Percentiles rank a stretch among this genome's conserved stretches.
phyloP scores from a whole-genome alignment of 2,888 invertebrate species.

The Osmoderma eremita region DNA sequence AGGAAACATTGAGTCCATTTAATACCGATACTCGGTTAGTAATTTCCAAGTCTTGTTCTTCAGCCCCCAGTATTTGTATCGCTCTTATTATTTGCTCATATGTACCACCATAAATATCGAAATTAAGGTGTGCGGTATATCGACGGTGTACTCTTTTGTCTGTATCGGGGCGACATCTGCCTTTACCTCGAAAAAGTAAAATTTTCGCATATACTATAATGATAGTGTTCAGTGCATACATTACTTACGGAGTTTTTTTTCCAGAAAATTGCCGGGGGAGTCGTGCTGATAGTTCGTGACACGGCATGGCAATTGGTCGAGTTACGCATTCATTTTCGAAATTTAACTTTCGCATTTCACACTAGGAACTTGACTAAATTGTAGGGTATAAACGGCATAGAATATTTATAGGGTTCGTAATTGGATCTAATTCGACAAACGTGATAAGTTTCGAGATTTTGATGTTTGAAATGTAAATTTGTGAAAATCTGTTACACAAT shows the following conservation, averaged over 20 bases:
- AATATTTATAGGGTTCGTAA: slow-evolving; percentile 29
- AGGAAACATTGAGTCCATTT: slow-evolving; percentile 44
- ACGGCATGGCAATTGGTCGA: slow-evolving; percentile 26
- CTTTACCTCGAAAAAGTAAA: slow-evolving; percentile 8
- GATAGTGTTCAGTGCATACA: slow-evolving; percentile 28
- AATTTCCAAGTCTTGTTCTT: slow-evolving; percentile 44
- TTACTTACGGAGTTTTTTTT: slow-evolving; percentile 24
- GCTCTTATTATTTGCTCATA: slow-evolving; percentile 30
- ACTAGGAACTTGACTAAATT: slow-evolving; percentile 28
- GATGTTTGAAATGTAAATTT: not conserved
- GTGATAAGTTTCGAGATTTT: slow-evolving; percentile 24
- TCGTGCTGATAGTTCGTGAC: slow-evolving; percentile 34
- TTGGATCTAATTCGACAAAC: slow-evolving; percentile 33
- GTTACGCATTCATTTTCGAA: slow-evolving; percentile 34
- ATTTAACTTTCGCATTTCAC: slow-evolving; percentile 22
- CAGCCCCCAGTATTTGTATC: slow-evolving; percentile 13
- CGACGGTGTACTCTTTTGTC: slow-evolving; percentile 5
- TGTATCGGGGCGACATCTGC: slow-evolving; percentile 24
- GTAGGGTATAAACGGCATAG: slow-evolving; percentile 26
- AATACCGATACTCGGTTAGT: slow-evolving; percentile 49
- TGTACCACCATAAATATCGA: slow-evolving; percentile 6
- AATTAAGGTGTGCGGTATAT: slow-evolving; percentile 10
- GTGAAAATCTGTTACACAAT: too few species aligned
- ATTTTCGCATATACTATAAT: slow-evolving; percentile 24
- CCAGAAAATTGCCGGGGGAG: slow-evolving; percentile 25